Evolutionary conservation across 1,140 invertebrate genomes (phyloP).

Genomic region (Nymphalis io): DNA sequence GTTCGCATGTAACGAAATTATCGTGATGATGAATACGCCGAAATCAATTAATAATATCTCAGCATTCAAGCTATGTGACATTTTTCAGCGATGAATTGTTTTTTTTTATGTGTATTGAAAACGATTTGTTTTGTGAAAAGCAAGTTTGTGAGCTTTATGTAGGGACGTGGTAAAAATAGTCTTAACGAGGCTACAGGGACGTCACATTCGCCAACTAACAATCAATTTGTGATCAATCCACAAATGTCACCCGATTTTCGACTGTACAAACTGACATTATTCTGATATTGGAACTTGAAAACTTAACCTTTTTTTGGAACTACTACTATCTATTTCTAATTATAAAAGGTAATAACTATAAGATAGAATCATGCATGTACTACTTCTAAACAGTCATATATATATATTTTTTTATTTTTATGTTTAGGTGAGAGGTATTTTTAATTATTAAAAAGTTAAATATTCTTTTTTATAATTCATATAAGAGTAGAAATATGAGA

Average conservation of each 20-base stretch:
- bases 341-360: slow-evolving; percentile 13
- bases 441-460: not conserved
- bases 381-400: slow-evolving; percentile 9
- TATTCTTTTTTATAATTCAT: not conserved
- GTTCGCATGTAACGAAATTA: not conserved
- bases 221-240: slow-evolving; percentile 66
- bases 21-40: not conserved
- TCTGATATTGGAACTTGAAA: not conserved
- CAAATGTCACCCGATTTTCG: slow-evolving; percentile 54
- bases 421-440: not conserved
- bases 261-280: slow-evolving; percentile 65
- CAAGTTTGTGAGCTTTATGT: slow-evolving; percentile 58
- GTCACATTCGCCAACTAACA: slow-evolving; percentile 77
- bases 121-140: slow-evolving; percentile 66
- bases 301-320: not conserved
- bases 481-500: slow-evolving; percentile 27
- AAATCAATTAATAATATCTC: not conserved
- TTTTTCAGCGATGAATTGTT: slow-evolving; percentile 11
- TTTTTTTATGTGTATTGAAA: slow-evolving; percentile 46
- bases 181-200: slow-evolving; percentile 70
- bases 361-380: slow-evolving; percentile 27
- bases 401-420: not conserved
- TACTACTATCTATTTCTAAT: slow-evolving; percentile 12
- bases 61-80: slow-evolving; percentile 14
- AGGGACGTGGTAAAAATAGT: slow-evolving; percentile 52